Conservation (phyloP, 2,888 invertebrate genomes). For the Trimorus sp. region DNA sequence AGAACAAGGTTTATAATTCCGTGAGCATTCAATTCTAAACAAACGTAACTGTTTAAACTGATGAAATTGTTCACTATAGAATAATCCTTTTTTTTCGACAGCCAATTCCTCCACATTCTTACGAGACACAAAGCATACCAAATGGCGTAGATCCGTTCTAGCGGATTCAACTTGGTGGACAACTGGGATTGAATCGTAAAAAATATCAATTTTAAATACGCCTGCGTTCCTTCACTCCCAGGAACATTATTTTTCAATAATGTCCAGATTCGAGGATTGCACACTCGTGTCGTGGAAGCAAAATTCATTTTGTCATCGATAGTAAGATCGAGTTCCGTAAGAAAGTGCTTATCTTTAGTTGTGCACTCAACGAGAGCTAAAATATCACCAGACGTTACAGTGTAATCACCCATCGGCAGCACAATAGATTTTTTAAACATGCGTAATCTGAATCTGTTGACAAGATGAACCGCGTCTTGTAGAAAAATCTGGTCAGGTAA, state of each 20-base stretch:
- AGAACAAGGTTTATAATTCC: constrained; percentile 52
- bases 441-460: constrained; percentile 68
- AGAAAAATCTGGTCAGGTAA: constrained; percentile 41
- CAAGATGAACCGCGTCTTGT: constrained; percentile 69
- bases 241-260: constrained; percentile 64
- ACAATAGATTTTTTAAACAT: constrained; percentile 67
- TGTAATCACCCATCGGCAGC: constrained; percentile 66
- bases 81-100: constrained; percentile 52
- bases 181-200: constrained; percentile 56
- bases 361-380: background rate
- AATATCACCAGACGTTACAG: constrained; percentile 66
- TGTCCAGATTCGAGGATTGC: constrained; percentile 56
- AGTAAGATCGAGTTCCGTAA: constrained; percentile 38
- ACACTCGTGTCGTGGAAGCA: constrained; percentile 67
- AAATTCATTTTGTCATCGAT: constrained; percentile 70
- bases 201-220: constrained; percentile 66
- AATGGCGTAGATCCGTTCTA: constrained; percentile 60
- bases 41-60: constrained; percentile 33
- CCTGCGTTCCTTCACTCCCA: constrained; percentile 65
- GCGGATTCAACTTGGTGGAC: constrained; percentile 36
- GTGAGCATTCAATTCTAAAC: constrained; percentile 57
- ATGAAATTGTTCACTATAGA: constrained; percentile 66
- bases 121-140: constrained; percentile 67
- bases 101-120: constrained; percentile 66
- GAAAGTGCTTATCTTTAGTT: background rate